These are phyloP conservation scores for Agapetus fuscipes DNA, from an alignment of 2,888 invertebrate species.

Conservation along the genomic window DNA sequence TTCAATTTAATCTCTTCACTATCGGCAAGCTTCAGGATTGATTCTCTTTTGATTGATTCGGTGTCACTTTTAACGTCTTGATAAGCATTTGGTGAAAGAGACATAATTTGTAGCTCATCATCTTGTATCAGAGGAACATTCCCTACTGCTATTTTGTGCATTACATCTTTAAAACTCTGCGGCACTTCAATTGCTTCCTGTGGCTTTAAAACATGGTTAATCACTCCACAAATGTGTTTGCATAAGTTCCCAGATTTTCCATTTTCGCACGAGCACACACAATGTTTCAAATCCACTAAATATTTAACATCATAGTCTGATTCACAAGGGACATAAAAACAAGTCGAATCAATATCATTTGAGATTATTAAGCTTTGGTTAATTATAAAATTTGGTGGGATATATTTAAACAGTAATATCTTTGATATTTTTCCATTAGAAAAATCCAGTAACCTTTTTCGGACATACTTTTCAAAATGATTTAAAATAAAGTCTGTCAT, in stretches of 20 bases:
- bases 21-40: conserved; percentile 5
- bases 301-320: conserved; percentile 16
- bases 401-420: conserved; percentile 15
- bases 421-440: conserved; percentile 14
- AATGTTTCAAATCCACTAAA: conserved; percentile 17
- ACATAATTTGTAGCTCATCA: background rate
- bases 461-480: conserved; percentile 14
- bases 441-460: conserved; percentile 12
- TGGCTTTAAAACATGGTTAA: conserved; percentile 13
- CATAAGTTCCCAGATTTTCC: conserved; percentile 13
- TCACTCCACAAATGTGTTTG: conserved; percentile 17
- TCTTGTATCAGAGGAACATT: conserved; percentile 7
- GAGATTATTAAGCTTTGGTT: conserved; percentile 15
- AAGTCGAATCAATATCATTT: conserved; percentile 11
- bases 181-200: conserved; percentile 7
- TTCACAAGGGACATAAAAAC: conserved; percentile 18
- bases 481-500: conserved; percentile 15
- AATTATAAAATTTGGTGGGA: conserved; percentile 15
- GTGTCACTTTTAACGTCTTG: conserved; percentile 7
- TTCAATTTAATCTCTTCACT: conserved; percentile 9
- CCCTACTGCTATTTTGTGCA: conserved; percentile 15
- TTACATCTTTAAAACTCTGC: conserved; percentile 14
- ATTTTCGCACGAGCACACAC: conserved; percentile 16
- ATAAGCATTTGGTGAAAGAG: conserved; percentile 6
- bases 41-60: background rate